Conservation (phyloP, 1,140 invertebrate genomes). For the Achatina immaculata region DNA sequence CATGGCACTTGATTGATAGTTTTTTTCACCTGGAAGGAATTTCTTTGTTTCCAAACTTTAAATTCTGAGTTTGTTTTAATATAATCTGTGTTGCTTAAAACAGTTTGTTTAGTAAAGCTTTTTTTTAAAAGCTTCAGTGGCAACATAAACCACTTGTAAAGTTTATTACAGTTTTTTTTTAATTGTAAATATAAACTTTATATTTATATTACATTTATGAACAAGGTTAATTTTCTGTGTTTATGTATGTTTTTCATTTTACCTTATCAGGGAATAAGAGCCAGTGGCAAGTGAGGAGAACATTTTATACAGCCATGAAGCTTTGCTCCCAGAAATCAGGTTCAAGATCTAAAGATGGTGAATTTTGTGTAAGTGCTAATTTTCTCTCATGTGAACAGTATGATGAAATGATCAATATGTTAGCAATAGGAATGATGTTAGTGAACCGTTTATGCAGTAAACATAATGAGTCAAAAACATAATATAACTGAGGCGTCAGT, state of each 20-base stretch:
- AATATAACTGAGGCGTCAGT: no score
- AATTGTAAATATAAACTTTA: neutral
- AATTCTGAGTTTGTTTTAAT: no score
- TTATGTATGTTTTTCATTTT: neutral
- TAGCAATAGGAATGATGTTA: no score
- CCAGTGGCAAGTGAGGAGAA: neutral
- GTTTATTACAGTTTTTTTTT: neutral
- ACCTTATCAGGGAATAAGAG: neutral
- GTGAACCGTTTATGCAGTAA: no score
- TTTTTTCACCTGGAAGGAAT: no score
- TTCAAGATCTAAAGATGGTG: neutral
- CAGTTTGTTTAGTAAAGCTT: neutral
- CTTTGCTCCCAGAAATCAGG: slow-evolving; percentile 8
- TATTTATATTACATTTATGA: neutral
- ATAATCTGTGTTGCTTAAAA: no score
- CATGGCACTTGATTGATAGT: no score
- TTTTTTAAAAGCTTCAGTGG: neutral
- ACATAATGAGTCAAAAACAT: no score
- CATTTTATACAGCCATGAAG: slow-evolving; percentile 18
- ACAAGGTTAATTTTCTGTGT: neutral
- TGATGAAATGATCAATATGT: no score
- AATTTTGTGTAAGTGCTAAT: neutral
- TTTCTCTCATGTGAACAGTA: no score
- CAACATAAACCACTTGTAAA: neutral
- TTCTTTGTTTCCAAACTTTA: no score